phyloP scores from a whole-genome alignment of 2,888 invertebrate genomes.

The Brachyptera risi region DNA sequence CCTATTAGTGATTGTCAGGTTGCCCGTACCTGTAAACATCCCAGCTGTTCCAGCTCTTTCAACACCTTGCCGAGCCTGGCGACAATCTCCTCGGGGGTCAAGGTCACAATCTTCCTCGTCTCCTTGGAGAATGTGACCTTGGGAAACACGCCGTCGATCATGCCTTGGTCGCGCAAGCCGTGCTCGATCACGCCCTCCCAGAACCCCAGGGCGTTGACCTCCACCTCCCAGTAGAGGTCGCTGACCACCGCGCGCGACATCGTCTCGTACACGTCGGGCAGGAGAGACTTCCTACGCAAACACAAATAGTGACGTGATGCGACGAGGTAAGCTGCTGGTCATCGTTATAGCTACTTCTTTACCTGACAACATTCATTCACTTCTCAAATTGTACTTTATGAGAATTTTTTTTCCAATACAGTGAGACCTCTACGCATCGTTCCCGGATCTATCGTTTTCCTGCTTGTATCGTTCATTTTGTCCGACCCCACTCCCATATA shows the following conservation, averaged over 20 bases:
- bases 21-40: conserved; percentile 61
- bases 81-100: conserved; percentile 63
- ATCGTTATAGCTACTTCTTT: neutral
- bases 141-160: conserved; percentile 77
- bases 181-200: conserved; percentile 66
- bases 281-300: conserved; percentile 43
- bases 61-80: conserved; percentile 61
- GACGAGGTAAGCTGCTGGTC: too few species aligned
- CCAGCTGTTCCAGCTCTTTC: conserved; percentile 61
- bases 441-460: too few species aligned
- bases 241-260: conserved; percentile 62
- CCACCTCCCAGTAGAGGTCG: conserved; percentile 82
- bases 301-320: too few species aligned
- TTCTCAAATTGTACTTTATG: too few species aligned
- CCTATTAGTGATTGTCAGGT: too few species aligned
- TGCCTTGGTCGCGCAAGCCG: conserved; percentile 69
- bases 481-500: too few species aligned
- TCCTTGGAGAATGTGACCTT: conserved; percentile 75
- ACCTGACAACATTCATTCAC: too few species aligned
- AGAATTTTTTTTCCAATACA: too few species aligned
- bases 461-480: too few species aligned
- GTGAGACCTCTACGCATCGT: too few species aligned
- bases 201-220: conserved; percentile 64
- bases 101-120: conserved; percentile 68
- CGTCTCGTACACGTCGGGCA: conserved; percentile 56